Evolutionary conservation across 1,140 invertebrate species (phyloP), one percentile per base, ranked within the genome.

Genomic region (Apis cerana): DNA sequence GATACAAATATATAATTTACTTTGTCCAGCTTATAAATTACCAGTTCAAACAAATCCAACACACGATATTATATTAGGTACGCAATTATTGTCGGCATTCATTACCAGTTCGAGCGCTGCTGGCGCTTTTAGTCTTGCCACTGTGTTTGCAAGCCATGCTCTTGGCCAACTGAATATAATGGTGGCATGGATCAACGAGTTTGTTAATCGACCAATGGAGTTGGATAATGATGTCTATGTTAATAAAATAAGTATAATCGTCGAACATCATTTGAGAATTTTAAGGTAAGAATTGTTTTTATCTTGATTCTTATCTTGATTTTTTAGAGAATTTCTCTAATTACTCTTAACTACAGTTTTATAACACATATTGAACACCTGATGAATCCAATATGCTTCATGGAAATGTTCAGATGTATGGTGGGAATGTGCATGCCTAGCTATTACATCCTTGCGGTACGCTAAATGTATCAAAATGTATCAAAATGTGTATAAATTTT

Each of bases 371-470:
- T 91, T 19, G 88, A 91, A 69, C 50, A 76, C 15, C 52, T 87
- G 2, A 77, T 91, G 56, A 79, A 78, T 58, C 78, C 82, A 58
- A 84, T 90, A 64, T 90, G 85, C 50, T 67, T 91, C 0, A 75
- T 90, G 7, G 89, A 91, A 78, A 27, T 91, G 17, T 19, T 90
- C 0, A 82, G 80, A 64, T 91, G 88, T 56, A 91, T 86, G 3
- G 62, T 89, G 12, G 87, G 85, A 33, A 88, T 91, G 50, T 90
- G 89, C 27, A 43, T 86, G 78, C 75, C 91, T 50, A 90, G 88
- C 59, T 92, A 90, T 87, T 91, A 88, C 77, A 86, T 89, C 43
- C 87, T 92, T 19, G 88, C 74, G 87, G 76, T 90, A 64, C 75
- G 81, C 27, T 82, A 87, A 80, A 71, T 8, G 17, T 69, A 50